Evolutionary conservation across 2,888 invertebrate species (phyloP).

Genomic region (Falcaria lacertinaria): DNA sequence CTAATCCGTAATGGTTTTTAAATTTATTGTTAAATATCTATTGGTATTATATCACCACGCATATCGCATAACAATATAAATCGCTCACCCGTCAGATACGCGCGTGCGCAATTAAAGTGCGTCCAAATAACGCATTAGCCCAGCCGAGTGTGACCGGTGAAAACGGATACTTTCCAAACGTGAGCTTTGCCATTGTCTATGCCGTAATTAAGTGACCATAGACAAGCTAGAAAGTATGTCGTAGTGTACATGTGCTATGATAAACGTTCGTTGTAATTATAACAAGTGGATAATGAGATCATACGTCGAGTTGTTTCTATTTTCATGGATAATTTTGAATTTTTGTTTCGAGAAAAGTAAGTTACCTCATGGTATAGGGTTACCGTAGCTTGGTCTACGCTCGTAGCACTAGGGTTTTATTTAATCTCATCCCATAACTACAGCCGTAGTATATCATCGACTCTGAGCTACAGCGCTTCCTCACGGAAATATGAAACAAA

Average conservation of each 20-base stretch:
- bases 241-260: background rate
- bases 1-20: too few relatives aligned
- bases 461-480: background rate
- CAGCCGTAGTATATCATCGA: too few relatives aligned
- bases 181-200: constrained; percentile 40
- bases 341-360: too few relatives aligned
- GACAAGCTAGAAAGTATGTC: constrained; percentile 30
- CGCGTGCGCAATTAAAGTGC: constrained; percentile 1
- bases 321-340: too few relatives aligned
- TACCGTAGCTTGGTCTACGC: background rate
- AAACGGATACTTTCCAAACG: constrained; percentile 58
- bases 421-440: too few relatives aligned
- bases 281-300: constrained; percentile 21
- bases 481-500: background rate
- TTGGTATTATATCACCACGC: too few relatives aligned
- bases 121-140: constrained; percentile 6
- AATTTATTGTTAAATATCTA: too few relatives aligned
- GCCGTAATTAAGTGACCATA: constrained; percentile 34
- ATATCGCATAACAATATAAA: background rate
- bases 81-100: constrained; percentile 5
- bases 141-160: constrained; percentile 50
- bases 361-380: too few relatives aligned
- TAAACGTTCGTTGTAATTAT: background rate
- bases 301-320: constrained; percentile 15
- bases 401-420: too few relatives aligned